phyloP scores from a whole-genome alignment of 30 jellyfish, hydroid and myxozoan genomes.

The Turritopsis dohrnii region DNA sequence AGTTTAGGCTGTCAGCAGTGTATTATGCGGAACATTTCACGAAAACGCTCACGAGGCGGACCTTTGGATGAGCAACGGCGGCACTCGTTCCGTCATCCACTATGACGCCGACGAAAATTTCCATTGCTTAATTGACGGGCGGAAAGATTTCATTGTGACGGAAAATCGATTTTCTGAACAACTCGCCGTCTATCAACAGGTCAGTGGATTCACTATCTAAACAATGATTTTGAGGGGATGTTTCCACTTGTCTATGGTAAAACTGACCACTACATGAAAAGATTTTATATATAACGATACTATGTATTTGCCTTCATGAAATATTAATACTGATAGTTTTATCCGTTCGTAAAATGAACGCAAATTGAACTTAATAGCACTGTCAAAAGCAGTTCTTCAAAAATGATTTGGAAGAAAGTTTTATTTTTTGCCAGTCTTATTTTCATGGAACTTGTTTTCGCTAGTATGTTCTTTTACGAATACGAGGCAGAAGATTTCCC shows the following conservation, averaged over 20 bases:
- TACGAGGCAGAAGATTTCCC: neutral
- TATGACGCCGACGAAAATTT: constrained; percentile 91
- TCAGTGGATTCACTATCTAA: neutral
- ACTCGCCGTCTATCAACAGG: too few relatives aligned
- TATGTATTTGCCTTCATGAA: too few relatives aligned
- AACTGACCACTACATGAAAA: too few relatives aligned
- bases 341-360: too few relatives aligned
- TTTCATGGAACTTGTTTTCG: neutral
- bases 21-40: constrained; percentile 79
- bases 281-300: too few relatives aligned
- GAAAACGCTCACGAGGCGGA: constrained; percentile 80
- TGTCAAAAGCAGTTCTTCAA: too few relatives aligned
- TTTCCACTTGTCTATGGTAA: constrained; percentile 61
- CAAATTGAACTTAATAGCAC: too few relatives aligned
- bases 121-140: constrained; percentile 84
- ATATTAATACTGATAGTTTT: too few relatives aligned
- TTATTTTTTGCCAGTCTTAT: neutral
- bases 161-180: constrained; percentile 27
- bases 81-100: constrained; percentile 83
- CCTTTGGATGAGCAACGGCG: constrained; percentile 84
- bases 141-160: constrained; percentile 83
- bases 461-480: neutral
- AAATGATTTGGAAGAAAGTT: neutral
- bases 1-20: constrained; percentile 87
- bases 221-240: constrained; percentile 65